Conservation (phyloP, 2,797 vertebrate genomes). For the Vultur gryphus region DNA sequence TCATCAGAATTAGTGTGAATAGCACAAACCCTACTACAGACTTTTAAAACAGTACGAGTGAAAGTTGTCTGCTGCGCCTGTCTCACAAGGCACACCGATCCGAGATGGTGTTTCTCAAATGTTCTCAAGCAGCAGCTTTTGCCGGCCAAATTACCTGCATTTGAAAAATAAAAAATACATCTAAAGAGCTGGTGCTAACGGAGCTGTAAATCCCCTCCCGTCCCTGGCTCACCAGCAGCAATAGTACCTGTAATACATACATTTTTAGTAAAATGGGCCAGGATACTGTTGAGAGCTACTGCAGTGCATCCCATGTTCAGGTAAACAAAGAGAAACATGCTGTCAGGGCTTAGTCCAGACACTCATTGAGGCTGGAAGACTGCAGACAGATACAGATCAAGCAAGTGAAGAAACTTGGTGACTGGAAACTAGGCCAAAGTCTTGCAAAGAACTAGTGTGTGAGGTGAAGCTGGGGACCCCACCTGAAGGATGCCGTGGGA, state of each 20-base stretch:
- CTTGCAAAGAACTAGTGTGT: background rate
- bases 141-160: background rate
- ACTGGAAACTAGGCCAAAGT: background rate
- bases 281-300: background rate
- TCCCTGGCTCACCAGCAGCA: background rate
- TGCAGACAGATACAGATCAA: background rate
- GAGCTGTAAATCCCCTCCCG: background rate
- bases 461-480: background rate
- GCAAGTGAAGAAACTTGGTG: background rate
- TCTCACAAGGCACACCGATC: accelerated
- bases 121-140: background rate
- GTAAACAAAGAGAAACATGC: background rate
- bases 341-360: background rate
- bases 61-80: background rate
- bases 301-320: background rate
- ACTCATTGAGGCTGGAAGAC: background rate
- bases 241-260: background rate
- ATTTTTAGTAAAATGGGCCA: background rate
- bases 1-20: background rate
- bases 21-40: background rate
- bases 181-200: background rate
- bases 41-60: background rate
- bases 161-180: background rate
- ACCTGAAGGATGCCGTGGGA: background rate
- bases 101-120: background rate